Base-by-base conservation (phyloP, 2,113 vertebrate genomes). In the Scomber colias region DNA sequence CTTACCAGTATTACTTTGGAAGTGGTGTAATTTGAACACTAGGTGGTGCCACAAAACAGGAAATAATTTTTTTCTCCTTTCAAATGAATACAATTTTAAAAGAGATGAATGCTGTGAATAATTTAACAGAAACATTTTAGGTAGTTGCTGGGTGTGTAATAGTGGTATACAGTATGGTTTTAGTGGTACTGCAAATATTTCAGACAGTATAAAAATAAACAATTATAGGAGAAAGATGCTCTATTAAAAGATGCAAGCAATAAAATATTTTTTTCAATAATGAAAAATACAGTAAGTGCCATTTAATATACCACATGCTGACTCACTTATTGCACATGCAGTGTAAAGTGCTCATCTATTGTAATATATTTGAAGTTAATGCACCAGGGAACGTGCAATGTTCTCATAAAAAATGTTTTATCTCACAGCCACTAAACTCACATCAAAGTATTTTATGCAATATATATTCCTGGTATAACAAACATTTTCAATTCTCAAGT, bases 31-130 rank as follows among this genome's bases (percentile, higher is more conserved):
- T 45, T 50, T 71, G 13, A 67, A 21, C 86, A 85, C 70, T 66
- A 76, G 86, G 46, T 69, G 83, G 85, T 1, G 69, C 72, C 40
- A 75, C 30, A 44, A 6, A 40, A 56, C 44, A 67, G 17, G 5
- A 65, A 51, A 69, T 21, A 10, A 3, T 12, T 55, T 40, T 40
- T 40, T 40, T 40, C 35, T 40, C 35, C n/a, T 60, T 44, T 12
- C 54, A 27, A 16, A 27, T 49, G 51, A 45, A 57, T 27, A 49
- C 3, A 0, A n/a, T 10, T 62, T 62, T 45, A 68, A 53, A 55
- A 57, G 40, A 6, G 10, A 45, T 13, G 19, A 24, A 12, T 24
- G 53, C 46, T 45, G 27, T 16, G 3, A 46, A 49, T 19, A 62
- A 10, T 50, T 21, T 3, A 11, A 21, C n/a, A 1, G 19, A 48